A percentile compares a stretch with the other conserved stretches of the same genome.
Conservation (phyloP, 2,797 vertebrate genomes). For the Artibeus jamaicensis region DNA sequence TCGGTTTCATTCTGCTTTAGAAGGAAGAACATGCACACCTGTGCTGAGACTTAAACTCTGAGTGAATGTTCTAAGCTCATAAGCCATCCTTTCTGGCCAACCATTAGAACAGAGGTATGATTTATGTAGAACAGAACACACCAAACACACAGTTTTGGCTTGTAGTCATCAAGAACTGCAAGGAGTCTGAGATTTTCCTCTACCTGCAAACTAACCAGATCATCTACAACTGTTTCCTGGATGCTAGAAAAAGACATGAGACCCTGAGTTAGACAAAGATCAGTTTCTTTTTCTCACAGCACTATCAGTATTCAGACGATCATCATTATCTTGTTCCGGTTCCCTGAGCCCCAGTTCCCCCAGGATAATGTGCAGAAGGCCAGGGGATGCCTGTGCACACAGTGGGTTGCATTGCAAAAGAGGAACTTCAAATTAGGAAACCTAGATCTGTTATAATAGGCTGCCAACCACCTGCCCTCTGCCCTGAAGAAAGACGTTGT, state of each 20-base stretch:
- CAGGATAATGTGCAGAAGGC: neutral
- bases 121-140: neutral
- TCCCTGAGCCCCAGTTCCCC: neutral
- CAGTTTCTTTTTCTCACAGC: neutral
- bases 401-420: neutral
- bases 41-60: neutral
- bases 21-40: neutral
- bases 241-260: neutral
- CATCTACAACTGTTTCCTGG: neutral
- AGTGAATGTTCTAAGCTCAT: neutral
- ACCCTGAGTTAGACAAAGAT: neutral
- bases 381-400: rapidly evolving
- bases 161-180: neutral
- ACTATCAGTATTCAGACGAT: neutral
- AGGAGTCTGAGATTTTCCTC: neutral
- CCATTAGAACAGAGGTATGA: neutral
- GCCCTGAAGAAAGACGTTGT: neutral
- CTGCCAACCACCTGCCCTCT: neutral
- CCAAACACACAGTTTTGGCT: neutral
- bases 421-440: neutral
- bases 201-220: neutral
- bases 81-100: neutral
- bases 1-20: neutral
- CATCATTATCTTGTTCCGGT: neutral
- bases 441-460: neutral